Percentiles rank a stretch among this genome's conserved stretches.
Conservation (phyloP, 2,113 vertebrate species). For the Aspidoscelis tigris region DNA sequence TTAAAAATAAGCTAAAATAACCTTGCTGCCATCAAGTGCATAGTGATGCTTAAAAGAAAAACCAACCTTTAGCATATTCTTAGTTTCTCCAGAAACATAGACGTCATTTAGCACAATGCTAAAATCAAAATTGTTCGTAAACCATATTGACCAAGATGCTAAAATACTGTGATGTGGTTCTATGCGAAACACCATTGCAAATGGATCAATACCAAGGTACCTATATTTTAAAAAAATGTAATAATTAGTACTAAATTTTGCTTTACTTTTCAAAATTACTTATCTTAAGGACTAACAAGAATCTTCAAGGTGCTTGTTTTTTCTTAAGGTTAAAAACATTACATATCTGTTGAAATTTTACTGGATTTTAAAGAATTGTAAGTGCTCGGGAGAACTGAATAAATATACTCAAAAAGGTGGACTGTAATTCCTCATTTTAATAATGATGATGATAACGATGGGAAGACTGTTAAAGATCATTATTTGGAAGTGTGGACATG, state of each 20-base stretch:
- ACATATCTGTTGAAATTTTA: too few species aligned
- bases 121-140: conserved; percentile 82
- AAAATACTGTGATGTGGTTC: conserved; percentile 76
- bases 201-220: conserved; percentile 75
- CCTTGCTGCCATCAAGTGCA: not conserved
- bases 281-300: not conserved
- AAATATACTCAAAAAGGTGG: too few species aligned
- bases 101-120: conserved; percentile 81
- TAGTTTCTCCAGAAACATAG: conserved; percentile 79
- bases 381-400: too few species aligned
- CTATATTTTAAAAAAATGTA: conserved; percentile 62
- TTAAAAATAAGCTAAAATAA: not conserved
- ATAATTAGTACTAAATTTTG: not conserved
- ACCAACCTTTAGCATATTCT: conserved; percentile 83
- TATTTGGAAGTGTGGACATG: too few species aligned
- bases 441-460: too few species aligned
- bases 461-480: too few species aligned
- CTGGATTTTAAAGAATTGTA: too few species aligned
- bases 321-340: too few species aligned
- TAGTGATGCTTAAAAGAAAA: conserved; percentile 16
- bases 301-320: not conserved
- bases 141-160: conserved; percentile 89
- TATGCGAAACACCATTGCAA: conserved; percentile 81
- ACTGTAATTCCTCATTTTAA: too few species aligned
- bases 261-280: not conserved